Conservation (phyloP, 2,113 vertebrate species). For the Lophura nycthemera region DNA sequence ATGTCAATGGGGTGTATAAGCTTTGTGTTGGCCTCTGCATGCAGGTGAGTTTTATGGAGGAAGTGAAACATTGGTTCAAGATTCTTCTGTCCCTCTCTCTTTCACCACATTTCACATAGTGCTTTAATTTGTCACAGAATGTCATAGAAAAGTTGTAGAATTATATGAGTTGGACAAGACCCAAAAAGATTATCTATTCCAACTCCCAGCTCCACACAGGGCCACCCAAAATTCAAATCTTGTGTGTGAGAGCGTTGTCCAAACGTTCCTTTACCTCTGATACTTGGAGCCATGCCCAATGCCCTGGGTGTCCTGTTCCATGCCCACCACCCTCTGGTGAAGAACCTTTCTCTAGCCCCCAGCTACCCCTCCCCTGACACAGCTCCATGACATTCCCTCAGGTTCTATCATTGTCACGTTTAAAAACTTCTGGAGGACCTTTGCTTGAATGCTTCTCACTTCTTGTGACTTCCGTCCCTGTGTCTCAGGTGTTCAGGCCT, state of each 20-base stretch:
- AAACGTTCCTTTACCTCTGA: background rate
- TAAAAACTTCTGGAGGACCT: background rate
- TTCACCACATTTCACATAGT: background rate
- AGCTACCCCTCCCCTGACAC: background rate
- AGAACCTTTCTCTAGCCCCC: background rate
- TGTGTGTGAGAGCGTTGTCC: background rate
- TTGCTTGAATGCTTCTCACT: background rate
- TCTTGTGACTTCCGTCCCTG: background rate
- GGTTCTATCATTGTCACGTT: background rate
- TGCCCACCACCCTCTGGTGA: background rate
- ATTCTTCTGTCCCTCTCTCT: background rate
- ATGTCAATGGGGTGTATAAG: fast-evolving
- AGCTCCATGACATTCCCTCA: background rate
- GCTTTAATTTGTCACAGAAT: background rate
- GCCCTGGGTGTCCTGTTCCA: background rate
- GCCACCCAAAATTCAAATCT: background rate
- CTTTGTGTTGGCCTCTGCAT: fast-evolving
- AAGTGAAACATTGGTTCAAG: background rate
- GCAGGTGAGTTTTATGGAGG: background rate
- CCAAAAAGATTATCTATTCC: background rate
- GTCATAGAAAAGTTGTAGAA: background rate
- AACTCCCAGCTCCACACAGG: background rate
- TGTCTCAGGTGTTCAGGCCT: background rate
- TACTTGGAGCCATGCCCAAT: background rate
- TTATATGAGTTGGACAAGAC: background rate